Evolutionary conservation across 2,888 invertebrate species (phyloP).

Genomic region (Eucriotettix oculatus): DNA sequence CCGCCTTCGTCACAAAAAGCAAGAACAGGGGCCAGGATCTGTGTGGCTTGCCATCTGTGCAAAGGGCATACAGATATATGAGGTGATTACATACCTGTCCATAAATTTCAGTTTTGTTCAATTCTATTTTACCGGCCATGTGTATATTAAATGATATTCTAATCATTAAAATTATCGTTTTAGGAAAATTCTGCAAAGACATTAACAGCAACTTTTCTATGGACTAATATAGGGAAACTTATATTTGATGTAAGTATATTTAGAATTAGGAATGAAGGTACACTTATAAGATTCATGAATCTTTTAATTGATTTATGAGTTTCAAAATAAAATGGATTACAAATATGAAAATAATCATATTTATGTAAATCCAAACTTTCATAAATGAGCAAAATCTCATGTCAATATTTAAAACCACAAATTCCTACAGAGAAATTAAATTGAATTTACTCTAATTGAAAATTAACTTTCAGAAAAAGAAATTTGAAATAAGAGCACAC

Average conservation of each 20-base stretch:
- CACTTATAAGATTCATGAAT: no score
- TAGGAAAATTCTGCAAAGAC: conserved; percentile 17
- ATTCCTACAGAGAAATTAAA: no score
- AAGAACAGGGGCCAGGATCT: conserved; percentile 45
- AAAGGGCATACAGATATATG: conserved; percentile 76
- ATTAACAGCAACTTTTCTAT: conserved; percentile 46
- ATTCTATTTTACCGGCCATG: neutral
- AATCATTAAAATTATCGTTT: conserved; percentile 1
- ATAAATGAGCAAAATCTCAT: no score
- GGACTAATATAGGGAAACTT: conserved; percentile 90
- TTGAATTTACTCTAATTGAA: no score
- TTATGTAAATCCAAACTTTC: no score
- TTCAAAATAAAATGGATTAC: neutral
- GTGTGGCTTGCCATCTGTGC: conserved; percentile 85
- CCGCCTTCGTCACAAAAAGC: conserved; percentile 45
- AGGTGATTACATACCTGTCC: conserved; percentile 23
- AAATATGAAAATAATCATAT: neutral
- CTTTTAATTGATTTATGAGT: no score
- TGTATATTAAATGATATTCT: neutral
- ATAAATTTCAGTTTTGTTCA: no score
- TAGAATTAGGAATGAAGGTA: no score
- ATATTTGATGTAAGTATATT: conserved; percentile 60
- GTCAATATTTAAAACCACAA: no score
- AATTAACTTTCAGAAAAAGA: conserved; percentile 50
- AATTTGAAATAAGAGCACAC: conserved; percentile 87